Evolutionary conservation across 2,888 invertebrate genomes (phyloP).

Genomic region (Didymodactylos carnosus): DNA sequence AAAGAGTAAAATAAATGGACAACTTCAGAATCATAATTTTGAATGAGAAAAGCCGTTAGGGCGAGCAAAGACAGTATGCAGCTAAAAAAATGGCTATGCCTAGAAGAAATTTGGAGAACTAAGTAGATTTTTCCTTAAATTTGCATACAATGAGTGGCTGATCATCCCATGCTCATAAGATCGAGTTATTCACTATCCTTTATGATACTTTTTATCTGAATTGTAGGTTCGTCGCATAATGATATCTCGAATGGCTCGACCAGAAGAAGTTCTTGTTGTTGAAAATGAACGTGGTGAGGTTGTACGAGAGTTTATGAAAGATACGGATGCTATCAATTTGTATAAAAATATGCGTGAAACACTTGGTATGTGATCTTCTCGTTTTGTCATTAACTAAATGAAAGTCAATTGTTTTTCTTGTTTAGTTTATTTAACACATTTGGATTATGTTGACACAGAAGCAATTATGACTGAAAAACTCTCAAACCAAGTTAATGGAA

Average conservation of each 20-base stretch:
- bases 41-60: too few relatives aligned
- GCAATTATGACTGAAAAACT: slow-evolving; percentile 95
- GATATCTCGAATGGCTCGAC: slow-evolving; percentile 98
- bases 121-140: too few relatives aligned
- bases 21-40: too few relatives aligned
- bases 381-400: background rate
- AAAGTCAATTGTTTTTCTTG: slow-evolving; percentile 16
- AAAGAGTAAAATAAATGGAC: too few relatives aligned
- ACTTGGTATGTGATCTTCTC: slow-evolving; percentile 24
- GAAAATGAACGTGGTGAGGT: slow-evolving; percentile 99
- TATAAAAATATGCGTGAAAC: slow-evolving; percentile 94
- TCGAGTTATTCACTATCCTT: background rate
- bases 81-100: too few relatives aligned
- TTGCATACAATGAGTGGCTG: background rate
- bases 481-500: slow-evolving; percentile 88
- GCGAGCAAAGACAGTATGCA: too few relatives aligned
- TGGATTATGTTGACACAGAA: slow-evolving; percentile 91
- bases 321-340: slow-evolving; percentile 94
- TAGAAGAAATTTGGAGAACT: background rate
- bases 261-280: slow-evolving; percentile 94
- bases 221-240: slow-evolving; percentile 55
- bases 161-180: background rate
- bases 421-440: slow-evolving; percentile 80
- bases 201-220: slow-evolving; percentile 37
- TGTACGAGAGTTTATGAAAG: slow-evolving; percentile 97